These are phyloP conservation scores for Drosophila pruinosa DNA, from an alignment of 1,140 invertebrate species.

Conservation along the genomic window DNA sequence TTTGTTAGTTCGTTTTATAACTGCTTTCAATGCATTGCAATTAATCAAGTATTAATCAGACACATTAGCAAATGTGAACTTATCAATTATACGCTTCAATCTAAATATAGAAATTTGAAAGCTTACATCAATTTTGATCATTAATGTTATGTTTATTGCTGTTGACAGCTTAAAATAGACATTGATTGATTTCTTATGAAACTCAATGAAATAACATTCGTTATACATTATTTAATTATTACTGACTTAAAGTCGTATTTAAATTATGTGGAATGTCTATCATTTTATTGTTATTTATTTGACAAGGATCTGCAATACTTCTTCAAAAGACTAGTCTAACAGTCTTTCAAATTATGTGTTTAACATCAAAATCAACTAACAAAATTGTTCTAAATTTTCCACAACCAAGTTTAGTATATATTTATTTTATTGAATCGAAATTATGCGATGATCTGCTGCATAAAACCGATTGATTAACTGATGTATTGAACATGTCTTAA, in stretches of 20 bases:
- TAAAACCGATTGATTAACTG: neutral
- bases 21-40: neutral
- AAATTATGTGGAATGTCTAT: too few species aligned
- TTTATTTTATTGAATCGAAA: too few species aligned
- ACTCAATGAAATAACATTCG: neutral
- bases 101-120: too few species aligned
- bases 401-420: too few species aligned
- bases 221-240: neutral
- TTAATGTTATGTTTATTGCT: neutral
- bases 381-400: neutral
- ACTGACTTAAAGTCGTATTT: too few species aligned
- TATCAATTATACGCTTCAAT: too few species aligned
- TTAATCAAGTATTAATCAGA: constrained; percentile 2
- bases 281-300: too few species aligned
- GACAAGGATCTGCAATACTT: too few species aligned
- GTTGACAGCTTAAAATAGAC: neutral
- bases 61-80: neutral
- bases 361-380: neutral
- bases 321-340: too few species aligned
- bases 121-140: neutral
- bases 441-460: neutral
- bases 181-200: neutral
- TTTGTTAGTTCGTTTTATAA: neutral
- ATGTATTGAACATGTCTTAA: neutral
- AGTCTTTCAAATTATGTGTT: too few species aligned